Base-by-base conservation (phyloP, 2,797 vertebrate genomes). In the Delichon dasypus region DNA sequence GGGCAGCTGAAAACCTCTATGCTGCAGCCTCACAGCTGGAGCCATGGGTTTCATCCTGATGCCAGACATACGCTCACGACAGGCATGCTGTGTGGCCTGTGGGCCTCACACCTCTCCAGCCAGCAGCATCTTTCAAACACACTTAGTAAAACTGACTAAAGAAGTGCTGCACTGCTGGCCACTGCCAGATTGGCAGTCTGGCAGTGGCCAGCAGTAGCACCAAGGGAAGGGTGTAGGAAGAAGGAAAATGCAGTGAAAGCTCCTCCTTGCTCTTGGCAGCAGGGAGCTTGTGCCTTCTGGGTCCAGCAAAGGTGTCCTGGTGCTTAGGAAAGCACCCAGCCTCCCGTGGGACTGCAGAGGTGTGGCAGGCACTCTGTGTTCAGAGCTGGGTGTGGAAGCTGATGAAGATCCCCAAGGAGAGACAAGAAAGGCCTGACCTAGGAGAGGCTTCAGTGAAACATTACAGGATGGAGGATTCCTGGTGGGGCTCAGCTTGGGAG, bases 1-100 rank as follows among this genome's bases (percentile, higher is more conserved):
- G 2, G 75, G 76, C 90, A 89, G 79, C 79, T 91, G 90, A 79
- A 73, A 75, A 26, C 61, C 47, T 61, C 36, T 0, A 0, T 38
- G 55, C 73, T 1, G 27, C 88, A 94, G 92, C 76, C 73, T 90
- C 93, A 22, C 85, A 75, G 92, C 17, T 45, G 18, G 90, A 9
- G 5, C 68, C n/a, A 7, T 13, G 84, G 73, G 36, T 23, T 86
- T 54, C 75, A 64, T 66, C 47, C 27, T 0, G 0, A 89, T 0
- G 0, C 62, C 84, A 81, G 75, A 53, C 67, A 78, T 15, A 78
- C 0, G 12, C 57, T 89, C 84, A 53, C 2, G 0, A 79, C 53
- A 79, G 87, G 78, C 84, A 67, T 1, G 61, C 87, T 61, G 55
- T 70, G 89, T 2, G 4, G 50, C 0, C n/a, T 23, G n/a, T 34